A percentile compares a stretch with the other conserved stretches of the same genome.
Evolutionary conservation across 1,140 invertebrate genomes (phyloP).

Genomic region (Streblospio benedicti): DNA sequence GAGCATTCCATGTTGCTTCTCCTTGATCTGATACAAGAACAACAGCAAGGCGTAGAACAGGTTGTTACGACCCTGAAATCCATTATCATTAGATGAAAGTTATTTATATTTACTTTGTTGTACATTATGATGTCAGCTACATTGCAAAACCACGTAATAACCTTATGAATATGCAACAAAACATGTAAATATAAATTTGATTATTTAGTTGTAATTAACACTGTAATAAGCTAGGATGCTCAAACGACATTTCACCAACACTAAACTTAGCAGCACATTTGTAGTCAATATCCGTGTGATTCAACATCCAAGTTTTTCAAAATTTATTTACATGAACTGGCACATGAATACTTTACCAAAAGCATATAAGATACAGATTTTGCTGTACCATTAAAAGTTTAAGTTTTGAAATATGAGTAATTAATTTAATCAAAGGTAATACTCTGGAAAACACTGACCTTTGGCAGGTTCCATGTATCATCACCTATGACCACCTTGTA

Average conservation of each 20-base stretch:
- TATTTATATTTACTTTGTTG: neutral
- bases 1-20: constrained; percentile 65
- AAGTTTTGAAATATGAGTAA: neutral
- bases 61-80: constrained; percentile 68
- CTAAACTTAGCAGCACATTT: neutral
- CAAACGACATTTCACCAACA: too few relatives aligned
- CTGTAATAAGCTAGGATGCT: too few relatives aligned
- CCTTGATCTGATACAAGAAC: constrained; percentile 67
- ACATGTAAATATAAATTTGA: neutral
- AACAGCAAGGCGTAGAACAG: constrained; percentile 69
- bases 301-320: neutral
- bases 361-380: too few relatives aligned
- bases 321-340: neutral
- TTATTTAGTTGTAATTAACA: neutral
- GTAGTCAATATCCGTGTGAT: neutral
- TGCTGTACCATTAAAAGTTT: too few relatives aligned
- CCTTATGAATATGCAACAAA: neutral
- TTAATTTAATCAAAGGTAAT: constrained; percentile 12
- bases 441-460: constrained; percentile 47
- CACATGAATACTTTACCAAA: neutral
- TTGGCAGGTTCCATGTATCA: constrained; percentile 57
- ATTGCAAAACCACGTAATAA: neutral
- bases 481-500: constrained; percentile 60
- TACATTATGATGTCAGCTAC: neutral
- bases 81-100: constrained; percentile 16